These are phyloP conservation scores for Apaloderma vittatum DNA, from an alignment of 2,113 vertebrate genomes.

Conservation along the genomic window DNA sequence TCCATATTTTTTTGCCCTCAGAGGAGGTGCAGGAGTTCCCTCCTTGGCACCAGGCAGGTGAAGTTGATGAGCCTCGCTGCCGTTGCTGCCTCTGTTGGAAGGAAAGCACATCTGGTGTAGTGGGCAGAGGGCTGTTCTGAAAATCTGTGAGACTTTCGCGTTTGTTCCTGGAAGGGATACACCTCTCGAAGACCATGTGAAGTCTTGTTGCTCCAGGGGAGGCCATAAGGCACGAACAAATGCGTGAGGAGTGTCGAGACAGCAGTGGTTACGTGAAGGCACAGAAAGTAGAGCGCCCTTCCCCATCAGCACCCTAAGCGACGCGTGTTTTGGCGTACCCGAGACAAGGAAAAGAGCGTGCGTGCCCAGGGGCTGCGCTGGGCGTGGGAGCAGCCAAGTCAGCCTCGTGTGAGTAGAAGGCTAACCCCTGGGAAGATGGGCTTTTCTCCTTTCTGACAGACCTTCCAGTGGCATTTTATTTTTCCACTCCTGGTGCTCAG, in stretches of 20 bases:
- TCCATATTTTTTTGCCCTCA: accelerated
- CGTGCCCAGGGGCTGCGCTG: neutral
- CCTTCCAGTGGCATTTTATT: neutral
- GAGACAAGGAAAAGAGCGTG: neutral
- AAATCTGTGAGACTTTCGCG: accelerated
- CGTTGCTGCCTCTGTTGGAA: neutral
- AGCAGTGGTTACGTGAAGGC: neutral
- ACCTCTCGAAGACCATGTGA: accelerated
- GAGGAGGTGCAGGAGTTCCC: neutral
- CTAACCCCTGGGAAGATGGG: neutral
- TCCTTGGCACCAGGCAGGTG: neutral
- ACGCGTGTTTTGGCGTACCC: accelerated
- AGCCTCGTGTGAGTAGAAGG: neutral
- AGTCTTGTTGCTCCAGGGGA: neutral
- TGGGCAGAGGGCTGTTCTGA: neutral
- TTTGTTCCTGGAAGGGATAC: neutral
- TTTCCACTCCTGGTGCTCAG: neutral
- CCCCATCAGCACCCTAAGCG: accelerated
- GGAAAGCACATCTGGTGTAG: neutral
- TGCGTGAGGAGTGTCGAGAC: neutral
- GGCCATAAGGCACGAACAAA: neutral
- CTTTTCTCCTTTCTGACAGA: neutral
- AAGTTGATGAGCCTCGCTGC: neutral
- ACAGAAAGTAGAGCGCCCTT: neutral
- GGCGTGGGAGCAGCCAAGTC: neutral